These are phyloP conservation scores for Vanessa tameamea DNA, from an alignment of 1,140 invertebrate species.

Conservation along the genomic window DNA sequence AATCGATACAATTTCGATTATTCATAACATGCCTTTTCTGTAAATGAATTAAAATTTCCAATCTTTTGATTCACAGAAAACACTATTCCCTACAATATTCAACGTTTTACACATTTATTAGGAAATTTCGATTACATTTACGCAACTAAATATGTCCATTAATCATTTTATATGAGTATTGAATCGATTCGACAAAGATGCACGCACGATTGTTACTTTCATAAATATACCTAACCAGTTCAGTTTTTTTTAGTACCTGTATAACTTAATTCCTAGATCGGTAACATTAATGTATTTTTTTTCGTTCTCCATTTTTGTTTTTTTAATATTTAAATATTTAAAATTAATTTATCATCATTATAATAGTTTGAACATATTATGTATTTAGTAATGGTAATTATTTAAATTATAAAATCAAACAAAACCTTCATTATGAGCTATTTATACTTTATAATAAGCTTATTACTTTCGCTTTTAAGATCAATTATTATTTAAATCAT, in stretches of 20 bases:
- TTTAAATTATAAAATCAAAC: conserved; percentile 9
- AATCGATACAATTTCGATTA: not conserved
- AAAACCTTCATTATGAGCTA: conserved; percentile 3
- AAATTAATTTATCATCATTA: too few relatives aligned
- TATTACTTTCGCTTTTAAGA: conserved; percentile 9
- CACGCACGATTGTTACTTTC: not conserved
- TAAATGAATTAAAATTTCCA: not conserved
- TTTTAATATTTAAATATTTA: too few relatives aligned
- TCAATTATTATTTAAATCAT: conserved; percentile 8
- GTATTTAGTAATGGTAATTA: not conserved
- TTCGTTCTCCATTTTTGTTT: too few relatives aligned
- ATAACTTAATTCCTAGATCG: too few relatives aligned
- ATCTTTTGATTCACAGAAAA: not conserved
- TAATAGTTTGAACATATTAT: not conserved
- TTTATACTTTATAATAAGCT: conserved; percentile 1
- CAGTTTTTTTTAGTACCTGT: not conserved
- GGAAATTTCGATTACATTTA: conserved; percentile 4
- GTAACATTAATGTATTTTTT: too few relatives aligned
- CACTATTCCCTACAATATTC: not conserved
- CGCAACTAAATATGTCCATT: not conserved
- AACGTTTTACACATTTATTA: not conserved
- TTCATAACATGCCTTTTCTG: not conserved
- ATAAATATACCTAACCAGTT: not conserved
- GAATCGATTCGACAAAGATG: not conserved
- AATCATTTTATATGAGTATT: conserved; percentile 5